Evolutionary conservation across 2,113 vertebrate species (phyloP), one percentile per base, ranked within the genome.

Genomic region (Neopipo cinnamomea): DNA sequence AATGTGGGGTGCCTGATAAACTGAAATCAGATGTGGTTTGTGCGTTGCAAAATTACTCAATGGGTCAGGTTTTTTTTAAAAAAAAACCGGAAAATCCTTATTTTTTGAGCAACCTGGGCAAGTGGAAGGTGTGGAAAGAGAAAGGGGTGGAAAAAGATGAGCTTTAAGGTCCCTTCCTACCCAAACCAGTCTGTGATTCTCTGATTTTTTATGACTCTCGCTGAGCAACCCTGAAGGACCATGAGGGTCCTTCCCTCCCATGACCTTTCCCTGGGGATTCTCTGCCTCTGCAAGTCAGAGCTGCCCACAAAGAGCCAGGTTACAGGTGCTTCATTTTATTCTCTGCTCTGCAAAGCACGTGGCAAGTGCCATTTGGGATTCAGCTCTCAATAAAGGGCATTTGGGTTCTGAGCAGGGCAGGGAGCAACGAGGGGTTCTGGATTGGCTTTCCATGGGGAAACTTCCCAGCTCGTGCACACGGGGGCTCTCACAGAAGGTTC

Each of bases 381-480:
- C 3, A 12, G 65, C 47, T 85, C 68, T 39, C 2, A 6, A 4
- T 0, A 8, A 3, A 3, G 62, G 46, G 20, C 5, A 1, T 39
- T 74, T 4, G 24, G 77, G 35, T 65, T 37, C 49, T 8, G 44
- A 49, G 46, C 14, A 2, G 71, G 44, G 33, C n/a, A 41, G 58
- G 2, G 7, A 53, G 83, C 39, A 25, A 0, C 8, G 11, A 28
- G 42, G 5, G 16, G 21, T 3, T 25, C 11, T 4, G 28, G 8
- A 49, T 70, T 1, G 2, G 13, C 14, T 62, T 87, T 15, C n/a
- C 14, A 0, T 1, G 31, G 19, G 35, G 81, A 37, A 53, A 66
- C 33, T n/a, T 25, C 61, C 5, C 12, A 79, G 63, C 46, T 91
- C 12, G 0, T 6, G 39, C 2, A 1, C 13, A 1, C 0, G 2